Evolutionary conservation across 1,140 invertebrate species (phyloP).

Genomic region (Limonius californicus): DNA sequence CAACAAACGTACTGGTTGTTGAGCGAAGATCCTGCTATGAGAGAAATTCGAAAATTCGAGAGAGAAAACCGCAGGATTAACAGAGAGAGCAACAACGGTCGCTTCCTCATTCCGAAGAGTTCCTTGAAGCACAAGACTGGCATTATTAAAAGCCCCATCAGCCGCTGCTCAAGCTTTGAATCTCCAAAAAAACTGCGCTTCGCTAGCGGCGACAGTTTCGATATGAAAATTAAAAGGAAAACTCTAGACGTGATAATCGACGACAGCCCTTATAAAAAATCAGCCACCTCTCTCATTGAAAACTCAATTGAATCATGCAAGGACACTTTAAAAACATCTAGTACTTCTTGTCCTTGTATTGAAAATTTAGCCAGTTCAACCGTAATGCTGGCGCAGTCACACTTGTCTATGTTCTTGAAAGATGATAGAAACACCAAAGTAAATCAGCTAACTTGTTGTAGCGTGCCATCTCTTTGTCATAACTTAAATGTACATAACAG

Average conservation of each 20-base stretch:
- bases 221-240: conserved; percentile 8
- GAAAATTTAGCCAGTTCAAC: conserved; percentile 51
- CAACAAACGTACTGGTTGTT: conserved; percentile 83
- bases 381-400: conserved; percentile 41
- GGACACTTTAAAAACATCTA: conserved; percentile 50
- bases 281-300: conserved; percentile 36
- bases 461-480: conserved; percentile 43
- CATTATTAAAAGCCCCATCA: conserved; percentile 45
- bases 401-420: conserved; percentile 39
- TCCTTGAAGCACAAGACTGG: conserved; percentile 57
- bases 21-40: conserved; percentile 64
- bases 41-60: conserved; percentile 52
- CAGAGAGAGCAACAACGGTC: conserved; percentile 35
- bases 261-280: conserved; percentile 51
- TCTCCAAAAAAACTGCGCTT: conserved; percentile 76
- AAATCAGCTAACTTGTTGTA: conserved; percentile 31
- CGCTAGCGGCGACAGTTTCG: conserved; percentile 58
- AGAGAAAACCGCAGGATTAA: conserved; percentile 45
- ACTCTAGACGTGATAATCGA: conserved; percentile 49
- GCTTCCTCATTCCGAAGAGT: conserved; percentile 51
- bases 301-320: conserved; percentile 45
- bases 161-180: conserved; percentile 70
- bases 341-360: conserved; percentile 60
- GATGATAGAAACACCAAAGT: conserved; percentile 29
- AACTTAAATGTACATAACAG: conserved; percentile 29